phyloP scores from a whole-genome alignment of 2,113 vertebrate species.

The Ariopsis seemanni region DNA sequence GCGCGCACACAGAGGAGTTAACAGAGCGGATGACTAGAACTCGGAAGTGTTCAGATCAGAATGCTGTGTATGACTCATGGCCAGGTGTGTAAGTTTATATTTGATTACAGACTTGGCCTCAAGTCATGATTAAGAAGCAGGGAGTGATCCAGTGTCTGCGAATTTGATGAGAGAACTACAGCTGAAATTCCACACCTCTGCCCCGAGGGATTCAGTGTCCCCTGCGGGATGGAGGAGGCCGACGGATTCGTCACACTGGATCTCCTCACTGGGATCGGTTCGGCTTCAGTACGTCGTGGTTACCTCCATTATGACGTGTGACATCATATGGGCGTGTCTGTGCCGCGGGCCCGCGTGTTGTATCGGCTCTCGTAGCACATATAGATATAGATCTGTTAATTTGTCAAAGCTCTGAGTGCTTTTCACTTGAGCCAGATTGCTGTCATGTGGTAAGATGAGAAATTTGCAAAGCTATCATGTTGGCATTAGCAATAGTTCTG shows the following conservation, averaged over 20 bases:
- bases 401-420: background rate
- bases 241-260: background rate
- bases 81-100: constrained; percentile 27
- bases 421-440: too few species aligned
- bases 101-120: constrained; percentile 28
- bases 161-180: background rate
- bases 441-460: background rate
- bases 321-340: background rate
- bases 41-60: background rate
- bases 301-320: background rate
- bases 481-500: background rate
- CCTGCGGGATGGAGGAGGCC: background rate
- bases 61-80: constrained; percentile 3
- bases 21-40: background rate
- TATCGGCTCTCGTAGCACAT: background rate
- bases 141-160: background rate
- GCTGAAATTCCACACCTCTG: constrained; percentile 35
- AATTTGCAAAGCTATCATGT: background rate
- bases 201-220: background rate
- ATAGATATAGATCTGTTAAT: background rate
- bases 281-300: background rate
- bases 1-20: background rate
- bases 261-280: background rate
- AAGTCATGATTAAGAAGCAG: constrained; percentile 26
- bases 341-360: background rate